Evolutionary conservation across 1,140 invertebrate species (phyloP).

Genomic region (Trialeurodes vaporariorum): DNA sequence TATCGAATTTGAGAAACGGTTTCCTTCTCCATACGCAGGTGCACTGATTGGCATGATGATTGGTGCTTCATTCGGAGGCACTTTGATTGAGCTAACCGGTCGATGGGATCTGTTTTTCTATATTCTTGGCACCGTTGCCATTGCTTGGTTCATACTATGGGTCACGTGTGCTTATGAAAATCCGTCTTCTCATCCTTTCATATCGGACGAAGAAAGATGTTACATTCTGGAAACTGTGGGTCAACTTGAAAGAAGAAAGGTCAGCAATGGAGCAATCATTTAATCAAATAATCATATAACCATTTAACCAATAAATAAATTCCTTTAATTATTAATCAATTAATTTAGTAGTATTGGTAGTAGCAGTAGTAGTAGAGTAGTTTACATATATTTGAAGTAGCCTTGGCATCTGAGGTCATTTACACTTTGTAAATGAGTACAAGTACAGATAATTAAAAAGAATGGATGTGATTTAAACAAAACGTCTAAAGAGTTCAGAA

Average conservation of each 20-base stretch:
- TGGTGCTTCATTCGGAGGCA: conserved; percentile 35
- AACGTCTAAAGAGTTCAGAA: too few species aligned
- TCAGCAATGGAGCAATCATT: too few species aligned
- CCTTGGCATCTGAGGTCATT: too few species aligned
- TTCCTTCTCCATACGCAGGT: conserved; percentile 22
- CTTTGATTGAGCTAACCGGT: conserved; percentile 30
- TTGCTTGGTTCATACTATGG: conserved; percentile 60
- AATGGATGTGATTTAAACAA: too few species aligned
- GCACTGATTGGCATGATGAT: conserved; percentile 38
- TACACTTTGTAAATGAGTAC: too few species aligned
- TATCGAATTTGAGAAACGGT: neutral
- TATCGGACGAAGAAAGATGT: conserved; percentile 59
- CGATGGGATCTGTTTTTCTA: conserved; percentile 68
- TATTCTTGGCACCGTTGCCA: conserved; percentile 59
- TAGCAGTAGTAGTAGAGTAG: too few species aligned
- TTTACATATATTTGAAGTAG: too few species aligned
- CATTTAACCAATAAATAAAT: too few species aligned
- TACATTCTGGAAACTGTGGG: conserved; percentile 44
- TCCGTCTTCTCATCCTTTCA: conserved; percentile 70
- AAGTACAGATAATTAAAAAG: too few species aligned
- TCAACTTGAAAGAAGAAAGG: conserved; percentile 18
- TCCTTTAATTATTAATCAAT: too few species aligned
- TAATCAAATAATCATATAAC: too few species aligned
- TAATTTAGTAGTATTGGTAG: too few species aligned
- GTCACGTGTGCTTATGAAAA: conserved; percentile 55